A percentile compares a stretch with the other conserved stretches of the same genome.
Evolutionary conservation across 2,113 vertebrate genomes (phyloP).

Genomic region (Taurulus bubalis): DNA sequence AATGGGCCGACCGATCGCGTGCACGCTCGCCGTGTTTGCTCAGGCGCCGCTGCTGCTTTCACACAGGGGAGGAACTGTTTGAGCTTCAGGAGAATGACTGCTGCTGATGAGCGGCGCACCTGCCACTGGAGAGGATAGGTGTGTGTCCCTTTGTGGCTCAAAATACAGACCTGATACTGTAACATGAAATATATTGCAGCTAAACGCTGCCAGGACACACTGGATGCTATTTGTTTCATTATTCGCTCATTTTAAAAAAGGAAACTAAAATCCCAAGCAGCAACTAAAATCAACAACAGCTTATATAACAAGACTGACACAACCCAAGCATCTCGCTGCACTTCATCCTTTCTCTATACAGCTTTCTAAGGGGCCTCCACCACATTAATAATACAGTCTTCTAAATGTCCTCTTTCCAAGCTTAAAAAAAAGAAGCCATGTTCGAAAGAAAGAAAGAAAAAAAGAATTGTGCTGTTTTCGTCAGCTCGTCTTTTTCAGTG

Average conservation of each 20-base stretch:
- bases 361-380: slow-evolving; percentile 1
- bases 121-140: slow-evolving; percentile 26
- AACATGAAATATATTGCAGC: background rate
- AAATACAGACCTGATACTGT: background rate
- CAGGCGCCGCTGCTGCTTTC: slow-evolving; percentile 40
- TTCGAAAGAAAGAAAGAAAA: background rate
- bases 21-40: slow-evolving; percentile 57
- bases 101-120: slow-evolving; percentile 45
- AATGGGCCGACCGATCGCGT: slow-evolving; percentile 46
- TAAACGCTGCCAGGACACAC: background rate
- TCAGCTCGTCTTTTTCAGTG: slow-evolving; percentile 1
- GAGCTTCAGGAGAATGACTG: slow-evolving; percentile 43
- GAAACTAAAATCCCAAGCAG: background rate
- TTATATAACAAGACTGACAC: slow-evolving; percentile 2
- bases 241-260: background rate
- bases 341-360: background rate
- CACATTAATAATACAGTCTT: slow-evolving; percentile 33
- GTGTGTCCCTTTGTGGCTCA: slow-evolving; percentile 14
- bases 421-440: background rate
- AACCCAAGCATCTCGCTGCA: background rate
- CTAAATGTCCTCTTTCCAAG: background rate
- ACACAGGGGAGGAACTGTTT: slow-evolving; percentile 55
- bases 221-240: background rate
- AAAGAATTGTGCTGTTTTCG: slow-evolving; percentile 6
- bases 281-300: background rate